These are phyloP conservation scores for Festucalex cinctus DNA, from an alignment of 2,113 vertebrate species.

Conservation along the genomic window DNA sequence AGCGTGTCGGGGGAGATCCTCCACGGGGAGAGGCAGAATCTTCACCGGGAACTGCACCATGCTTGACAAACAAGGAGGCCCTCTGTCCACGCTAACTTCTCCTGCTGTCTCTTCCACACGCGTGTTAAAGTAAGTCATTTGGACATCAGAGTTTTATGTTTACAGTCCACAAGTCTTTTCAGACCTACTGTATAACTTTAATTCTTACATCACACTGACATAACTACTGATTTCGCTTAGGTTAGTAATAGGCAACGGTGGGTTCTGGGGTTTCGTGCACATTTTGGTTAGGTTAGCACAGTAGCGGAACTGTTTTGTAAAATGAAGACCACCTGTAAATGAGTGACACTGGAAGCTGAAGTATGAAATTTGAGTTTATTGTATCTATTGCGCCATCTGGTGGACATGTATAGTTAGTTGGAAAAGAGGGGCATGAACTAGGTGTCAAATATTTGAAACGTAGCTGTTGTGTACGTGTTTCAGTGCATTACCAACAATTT, in stretches of 20 bases:
- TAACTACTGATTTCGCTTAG: no score
- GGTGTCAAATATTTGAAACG: no score
- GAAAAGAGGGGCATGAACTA: neutral
- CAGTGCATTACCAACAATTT: no score
- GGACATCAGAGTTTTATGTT: no score
- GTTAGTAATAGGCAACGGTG: no score
- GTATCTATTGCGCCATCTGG: constrained; percentile 17
- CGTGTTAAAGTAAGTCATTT: constrained; percentile 62
- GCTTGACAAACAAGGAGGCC: constrained; percentile 36
- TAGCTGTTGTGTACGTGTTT: no score
- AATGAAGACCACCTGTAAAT: neutral
- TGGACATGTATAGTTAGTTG: constrained; percentile 15
- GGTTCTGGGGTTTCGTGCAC: neutral
- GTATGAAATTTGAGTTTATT: constrained; percentile 1
- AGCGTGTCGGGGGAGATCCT: constrained; percentile 48
- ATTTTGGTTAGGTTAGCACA: neutral
- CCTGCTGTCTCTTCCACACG: constrained; percentile 56
- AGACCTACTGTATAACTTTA: no score
- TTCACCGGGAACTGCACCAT: constrained; percentile 44
- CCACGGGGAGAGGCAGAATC: constrained; percentile 45
- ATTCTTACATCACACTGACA: no score
- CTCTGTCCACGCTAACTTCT: constrained; percentile 41
- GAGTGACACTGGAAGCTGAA: neutral
- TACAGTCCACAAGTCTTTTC: no score
- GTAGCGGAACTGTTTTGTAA: neutral